Base-by-base conservation (phyloP, 1,140 invertebrate genomes). In the Popillia japonica region DNA sequence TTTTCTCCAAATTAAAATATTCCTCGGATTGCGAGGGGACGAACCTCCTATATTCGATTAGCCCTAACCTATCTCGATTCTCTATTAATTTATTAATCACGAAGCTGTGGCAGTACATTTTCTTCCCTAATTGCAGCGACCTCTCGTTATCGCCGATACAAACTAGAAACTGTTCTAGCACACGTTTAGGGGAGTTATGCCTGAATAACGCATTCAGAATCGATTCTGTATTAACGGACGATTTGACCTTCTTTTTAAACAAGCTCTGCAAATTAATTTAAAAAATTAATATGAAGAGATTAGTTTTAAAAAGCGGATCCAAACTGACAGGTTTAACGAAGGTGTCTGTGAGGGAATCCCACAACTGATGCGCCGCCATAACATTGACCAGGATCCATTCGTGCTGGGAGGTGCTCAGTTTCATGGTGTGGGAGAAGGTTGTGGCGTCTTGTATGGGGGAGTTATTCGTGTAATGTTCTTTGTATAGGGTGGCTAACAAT, bases 1-100 rank as follows among this genome's bases (percentile, higher is more conserved):
- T 87, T 79, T 89, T 89, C 78, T 89, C 88, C 42, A 88, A 88
- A 14, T 88, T 82, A 77, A 89, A 88, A 78, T 88, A 89, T 78
- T 89, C 89, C 40, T 89, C 87, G 3, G 87, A 88, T 75, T 90
- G 88, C 0, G 87, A 86, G 6, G 82, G 85, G 3, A 90, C 80
- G 0, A 87, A 86, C 83, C 88, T 87, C 78, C 88, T 89, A 79
- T 90, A 90, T 59, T 87, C 86, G 0, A 87, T 86, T 10, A 90
- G 83, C 0, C 86, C 86, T 0, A 82, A 75, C 23, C 89, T 82
- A 83, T 90, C 89, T 78, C 87, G 88, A 78, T 89, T 88, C 73
- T 87, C 87, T 0, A 88, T 84, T n/a, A 87, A 83, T 40, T 86
- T 87, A 75, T 89, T 87, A 79, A 90, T 88, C 8, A 90, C 86